phyloP scores from a whole-genome alignment of 2,113 vertebrate species.

The Rhinoderma darwinii region DNA sequence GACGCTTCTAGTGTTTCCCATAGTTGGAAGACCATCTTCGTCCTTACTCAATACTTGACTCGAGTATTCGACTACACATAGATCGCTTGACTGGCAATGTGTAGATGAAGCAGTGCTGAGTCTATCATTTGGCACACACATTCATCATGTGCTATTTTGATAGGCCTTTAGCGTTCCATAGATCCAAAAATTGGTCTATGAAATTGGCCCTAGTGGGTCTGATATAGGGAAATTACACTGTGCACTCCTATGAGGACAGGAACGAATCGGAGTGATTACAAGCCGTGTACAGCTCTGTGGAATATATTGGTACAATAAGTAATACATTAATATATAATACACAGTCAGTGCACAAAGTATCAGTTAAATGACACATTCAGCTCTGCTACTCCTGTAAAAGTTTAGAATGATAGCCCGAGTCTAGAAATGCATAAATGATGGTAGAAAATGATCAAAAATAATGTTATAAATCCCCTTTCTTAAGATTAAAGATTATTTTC shows the following conservation, averaged over 20 bases:
- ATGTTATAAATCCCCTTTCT: slow-evolving; percentile 8
- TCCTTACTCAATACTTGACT: no score
- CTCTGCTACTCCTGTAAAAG: background rate
- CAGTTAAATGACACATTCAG: background rate
- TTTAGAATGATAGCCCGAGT: background rate
- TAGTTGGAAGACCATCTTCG: no score
- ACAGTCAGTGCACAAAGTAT: no score
- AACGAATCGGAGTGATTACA: background rate
- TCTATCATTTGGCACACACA: no score
- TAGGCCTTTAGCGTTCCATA: no score
- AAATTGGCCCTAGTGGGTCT: no score
- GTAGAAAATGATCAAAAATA: slow-evolving; percentile 11
- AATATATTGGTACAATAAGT: background rate
- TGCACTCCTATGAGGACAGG: background rate
- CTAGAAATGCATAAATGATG: background rate
- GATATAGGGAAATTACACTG: background rate
- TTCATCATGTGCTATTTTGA: no score
- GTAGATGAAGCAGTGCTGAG: no score
- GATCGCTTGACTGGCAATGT: no score
- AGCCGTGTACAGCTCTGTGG: background rate
- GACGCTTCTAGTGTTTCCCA: no score
- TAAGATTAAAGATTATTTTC: slow-evolving; percentile 25
- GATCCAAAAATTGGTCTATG: background rate
- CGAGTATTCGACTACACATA: no score
- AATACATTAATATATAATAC: background rate